Evolutionary conservation across 1,140 invertebrate genomes (phyloP).

Genomic region (Drosophila lacteicornis): DNA sequence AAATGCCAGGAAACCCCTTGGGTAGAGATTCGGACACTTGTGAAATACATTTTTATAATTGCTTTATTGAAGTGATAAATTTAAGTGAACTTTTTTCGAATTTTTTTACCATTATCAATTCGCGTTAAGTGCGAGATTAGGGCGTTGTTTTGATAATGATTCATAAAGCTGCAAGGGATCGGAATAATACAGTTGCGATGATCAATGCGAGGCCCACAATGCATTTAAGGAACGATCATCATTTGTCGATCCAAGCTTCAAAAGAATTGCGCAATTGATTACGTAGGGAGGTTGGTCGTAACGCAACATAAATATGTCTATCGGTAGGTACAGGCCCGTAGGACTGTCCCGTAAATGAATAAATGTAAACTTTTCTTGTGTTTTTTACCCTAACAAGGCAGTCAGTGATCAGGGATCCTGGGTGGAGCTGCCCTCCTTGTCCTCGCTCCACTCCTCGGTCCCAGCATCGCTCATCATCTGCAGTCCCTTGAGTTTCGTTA

Average conservation of each 20-base stretch:
- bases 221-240: neutral
- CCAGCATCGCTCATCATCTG: neutral
- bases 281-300: neutral
- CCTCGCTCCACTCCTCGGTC: neutral
- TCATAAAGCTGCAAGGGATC: neutral
- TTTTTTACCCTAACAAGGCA: too few relatives aligned
- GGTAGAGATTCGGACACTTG: too few relatives aligned
- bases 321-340: too few relatives aligned
- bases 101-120: too few relatives aligned
- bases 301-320: neutral
- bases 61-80: neutral
- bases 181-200: neutral
- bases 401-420: neutral
- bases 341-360: too few relatives aligned
- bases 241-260: neutral
- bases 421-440: neutral
- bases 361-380: too few relatives aligned
- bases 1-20: too few relatives aligned
- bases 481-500: conserved; percentile 2
- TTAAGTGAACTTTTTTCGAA: neutral
- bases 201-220: neutral
- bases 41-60: neutral
- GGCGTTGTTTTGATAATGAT: neutral
- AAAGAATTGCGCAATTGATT: neutral
- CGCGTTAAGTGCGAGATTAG: neutral